Conservation (phyloP, 2,888 invertebrate species). For the Spilarctia lutea region DNA sequence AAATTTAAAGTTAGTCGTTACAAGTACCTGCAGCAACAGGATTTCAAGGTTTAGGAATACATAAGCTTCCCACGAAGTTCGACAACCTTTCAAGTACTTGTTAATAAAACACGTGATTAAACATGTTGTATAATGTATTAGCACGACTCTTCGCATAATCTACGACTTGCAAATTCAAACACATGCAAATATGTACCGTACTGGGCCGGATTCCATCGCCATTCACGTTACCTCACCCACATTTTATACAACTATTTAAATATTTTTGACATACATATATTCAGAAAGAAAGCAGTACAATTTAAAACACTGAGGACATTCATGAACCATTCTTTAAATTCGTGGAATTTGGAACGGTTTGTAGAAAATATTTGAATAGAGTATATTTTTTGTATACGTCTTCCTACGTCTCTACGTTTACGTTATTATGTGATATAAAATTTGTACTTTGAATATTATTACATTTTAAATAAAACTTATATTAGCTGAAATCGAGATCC, state of each 20-base stretch:
- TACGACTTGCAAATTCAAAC: conserved; percentile 42
- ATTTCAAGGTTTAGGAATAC: background rate
- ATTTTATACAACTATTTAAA: conserved; percentile 63
- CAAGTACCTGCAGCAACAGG: background rate
- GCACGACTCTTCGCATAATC: conserved; percentile 42
- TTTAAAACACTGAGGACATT: conserved; percentile 34
- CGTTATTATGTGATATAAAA: no score
- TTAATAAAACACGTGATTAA: conserved; percentile 36
- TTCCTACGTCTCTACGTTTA: background rate
- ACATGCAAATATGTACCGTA: conserved; percentile 66
- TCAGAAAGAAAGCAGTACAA: conserved; percentile 42
- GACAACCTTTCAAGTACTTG: conserved; percentile 30
- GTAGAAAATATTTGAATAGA: background rate
- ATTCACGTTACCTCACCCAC: conserved; percentile 79
- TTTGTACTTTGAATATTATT: background rate
- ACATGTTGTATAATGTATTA: conserved; percentile 50
- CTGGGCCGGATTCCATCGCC: conserved; percentile 73
- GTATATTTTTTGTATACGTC: background rate
- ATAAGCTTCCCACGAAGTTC: conserved; percentile 30
- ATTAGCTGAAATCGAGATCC: background rate
- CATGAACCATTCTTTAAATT: conserved; percentile 27
- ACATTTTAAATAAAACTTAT: background rate
- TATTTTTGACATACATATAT: conserved; percentile 50
- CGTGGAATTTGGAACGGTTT: conserved; percentile 38
- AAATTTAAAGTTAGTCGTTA: background rate